Conservation (phyloP, 2,113 vertebrate species). For the Maccullochella peelii region DNA sequence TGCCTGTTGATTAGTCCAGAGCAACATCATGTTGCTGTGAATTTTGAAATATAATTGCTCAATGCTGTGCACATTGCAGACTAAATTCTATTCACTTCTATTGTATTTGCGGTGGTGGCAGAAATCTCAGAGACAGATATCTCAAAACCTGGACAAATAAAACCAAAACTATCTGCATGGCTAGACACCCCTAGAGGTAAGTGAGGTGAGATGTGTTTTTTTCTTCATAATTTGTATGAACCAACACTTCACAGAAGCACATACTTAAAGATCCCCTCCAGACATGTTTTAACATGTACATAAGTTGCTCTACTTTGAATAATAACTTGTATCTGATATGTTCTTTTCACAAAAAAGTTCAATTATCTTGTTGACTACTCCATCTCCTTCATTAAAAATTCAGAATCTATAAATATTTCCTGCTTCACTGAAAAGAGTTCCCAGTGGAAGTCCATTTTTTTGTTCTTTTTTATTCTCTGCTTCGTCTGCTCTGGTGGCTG, state of each 20-base stretch:
- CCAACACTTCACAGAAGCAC: not conserved
- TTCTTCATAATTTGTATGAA: constrained; percentile 9
- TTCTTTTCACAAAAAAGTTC: too few relatives aligned
- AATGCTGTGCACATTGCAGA: not conserved
- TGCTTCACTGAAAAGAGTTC: too few relatives aligned
- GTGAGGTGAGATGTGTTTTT: not conserved
- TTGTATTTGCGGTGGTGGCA: not conserved
- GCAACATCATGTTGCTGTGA: not conserved
- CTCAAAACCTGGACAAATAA: constrained; percentile 4
- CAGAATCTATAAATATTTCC: too few relatives aligned
- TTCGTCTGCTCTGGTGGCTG: too few relatives aligned
- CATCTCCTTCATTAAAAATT: too few relatives aligned
- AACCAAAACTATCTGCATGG: not conserved
- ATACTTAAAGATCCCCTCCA: not conserved
- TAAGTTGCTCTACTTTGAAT: too few relatives aligned
- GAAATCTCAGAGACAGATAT: constrained; percentile 6
- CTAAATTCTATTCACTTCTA: not conserved
- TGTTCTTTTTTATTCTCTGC: too few relatives aligned
- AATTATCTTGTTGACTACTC: too few relatives aligned
- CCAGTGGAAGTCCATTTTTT: too few relatives aligned
- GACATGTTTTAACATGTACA: too few relatives aligned
- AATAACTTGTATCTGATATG: too few relatives aligned
- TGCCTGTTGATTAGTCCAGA: not conserved
- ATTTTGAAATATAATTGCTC: not conserved
- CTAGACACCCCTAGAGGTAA: not conserved